Evolutionary conservation across 2,888 invertebrate species (phyloP).

Genomic region (Torymus texanus): DNA sequence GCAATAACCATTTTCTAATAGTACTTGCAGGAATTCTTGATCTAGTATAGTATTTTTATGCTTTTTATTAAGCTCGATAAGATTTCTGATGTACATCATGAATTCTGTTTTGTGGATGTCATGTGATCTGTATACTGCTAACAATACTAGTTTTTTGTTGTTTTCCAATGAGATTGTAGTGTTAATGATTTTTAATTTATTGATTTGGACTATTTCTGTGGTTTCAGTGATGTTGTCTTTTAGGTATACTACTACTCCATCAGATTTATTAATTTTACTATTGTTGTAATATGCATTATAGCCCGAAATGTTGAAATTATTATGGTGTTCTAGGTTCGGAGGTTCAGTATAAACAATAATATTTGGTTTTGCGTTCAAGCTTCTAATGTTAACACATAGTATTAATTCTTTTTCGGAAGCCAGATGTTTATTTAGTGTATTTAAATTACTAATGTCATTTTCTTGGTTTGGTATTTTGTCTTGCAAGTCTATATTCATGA

Average conservation of each 20-base stretch:
- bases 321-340: not conserved
- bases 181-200: not conserved
- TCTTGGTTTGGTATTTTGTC: too few relatives aligned
- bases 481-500: too few relatives aligned
- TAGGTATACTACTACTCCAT: not conserved
- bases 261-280: not conserved
- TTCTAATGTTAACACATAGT: too few relatives aligned
- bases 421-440: too few relatives aligned
- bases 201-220: not conserved
- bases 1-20: too few relatives aligned
- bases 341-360: too few relatives aligned
- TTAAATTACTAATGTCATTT: too few relatives aligned
- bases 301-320: not conserved
- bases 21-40: too few relatives aligned
- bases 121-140: not conserved
- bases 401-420: too few relatives aligned
- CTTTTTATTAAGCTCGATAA: not conserved
- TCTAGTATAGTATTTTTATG: not conserved
- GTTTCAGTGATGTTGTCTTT: not conserved
- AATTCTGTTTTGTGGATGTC: constrained; percentile 1
- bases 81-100: not conserved
- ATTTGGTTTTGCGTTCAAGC: too few relatives aligned
- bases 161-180: not conserved
- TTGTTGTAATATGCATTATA: not conserved
- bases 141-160: not conserved